These are phyloP conservation scores for Xestia xanthographa DNA, from an alignment of 2,888 invertebrate species.

Conservation along the genomic window DNA sequence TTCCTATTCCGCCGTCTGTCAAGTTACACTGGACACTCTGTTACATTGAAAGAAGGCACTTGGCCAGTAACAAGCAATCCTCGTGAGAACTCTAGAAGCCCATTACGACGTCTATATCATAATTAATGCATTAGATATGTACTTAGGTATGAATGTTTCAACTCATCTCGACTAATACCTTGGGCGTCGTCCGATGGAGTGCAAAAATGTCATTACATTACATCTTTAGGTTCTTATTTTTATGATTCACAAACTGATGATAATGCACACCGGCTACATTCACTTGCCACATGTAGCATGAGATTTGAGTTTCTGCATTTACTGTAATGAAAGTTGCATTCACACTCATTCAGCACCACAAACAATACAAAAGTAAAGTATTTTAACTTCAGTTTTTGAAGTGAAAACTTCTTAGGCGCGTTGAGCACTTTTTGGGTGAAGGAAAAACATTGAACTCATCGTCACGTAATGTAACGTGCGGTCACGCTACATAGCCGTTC, in stretches of 20 bases:
- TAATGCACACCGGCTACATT: slow-evolving; percentile 2
- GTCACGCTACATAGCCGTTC: too few species aligned
- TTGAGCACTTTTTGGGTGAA: too few species aligned
- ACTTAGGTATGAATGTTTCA: slow-evolving; percentile 24
- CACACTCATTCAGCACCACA: neutral
- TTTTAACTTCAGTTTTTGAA: neutral
- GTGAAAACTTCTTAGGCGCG: too few species aligned
- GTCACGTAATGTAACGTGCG: too few species aligned
- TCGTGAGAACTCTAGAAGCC: slow-evolving; percentile 29
- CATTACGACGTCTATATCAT: slow-evolving; percentile 33
- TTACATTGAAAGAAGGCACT: slow-evolving; percentile 36
- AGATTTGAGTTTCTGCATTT: slow-evolving; percentile 10
- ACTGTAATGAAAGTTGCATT: slow-evolving; percentile 20
- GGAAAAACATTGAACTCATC: too few species aligned
- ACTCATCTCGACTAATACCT: slow-evolving; percentile 7
- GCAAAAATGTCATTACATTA: slow-evolving; percentile 31
- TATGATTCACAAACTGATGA: slow-evolving; percentile 8
- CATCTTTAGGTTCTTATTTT: slow-evolving; percentile 6
- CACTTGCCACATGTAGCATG: neutral
- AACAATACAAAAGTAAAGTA: neutral
- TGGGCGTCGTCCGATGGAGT: slow-evolving; percentile 8
- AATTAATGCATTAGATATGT: slow-evolving; percentile 26
- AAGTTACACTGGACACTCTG: slow-evolving; percentile 10
- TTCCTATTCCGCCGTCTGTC: neutral
- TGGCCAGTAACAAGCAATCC: slow-evolving; percentile 25